These are phyloP conservation scores for Syrphus vitripennis DNA, from an alignment of 2,888 invertebrate species.

Conservation along the genomic window DNA sequence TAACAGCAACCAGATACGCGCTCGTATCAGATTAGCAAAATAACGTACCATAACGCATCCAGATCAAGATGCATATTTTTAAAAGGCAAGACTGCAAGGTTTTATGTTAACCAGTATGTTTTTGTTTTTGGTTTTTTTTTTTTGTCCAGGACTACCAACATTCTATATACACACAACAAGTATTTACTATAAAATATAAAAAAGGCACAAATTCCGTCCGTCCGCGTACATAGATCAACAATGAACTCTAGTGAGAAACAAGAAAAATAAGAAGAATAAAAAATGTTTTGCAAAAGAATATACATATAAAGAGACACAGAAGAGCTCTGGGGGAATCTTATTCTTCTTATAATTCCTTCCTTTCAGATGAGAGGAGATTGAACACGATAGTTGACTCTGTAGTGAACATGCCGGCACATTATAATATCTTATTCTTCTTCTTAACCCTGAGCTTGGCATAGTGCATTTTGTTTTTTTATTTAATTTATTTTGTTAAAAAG, in stretches of 20 bases:
- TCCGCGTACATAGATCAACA: slow-evolving; percentile 38
- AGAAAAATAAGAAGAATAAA: slow-evolving; percentile 22
- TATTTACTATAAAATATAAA: not conserved
- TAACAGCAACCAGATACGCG: slow-evolving; percentile 52
- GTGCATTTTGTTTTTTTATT: slow-evolving; percentile 14
- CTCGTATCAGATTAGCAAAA: slow-evolving; percentile 54
- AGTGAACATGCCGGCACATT: slow-evolving; percentile 67
- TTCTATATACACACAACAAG: slow-evolving; percentile 1
- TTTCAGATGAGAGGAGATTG: slow-evolving; percentile 43
- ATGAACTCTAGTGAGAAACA: slow-evolving; percentile 11
- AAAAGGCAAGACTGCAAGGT: slow-evolving; percentile 4
- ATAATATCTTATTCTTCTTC: slow-evolving; percentile 69
- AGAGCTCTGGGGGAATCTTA: slow-evolving; percentile 24
- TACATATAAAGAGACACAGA: slow-evolving; percentile 18
- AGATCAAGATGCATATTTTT: slow-evolving; percentile 48
- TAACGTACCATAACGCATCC: slow-evolving; percentile 59
- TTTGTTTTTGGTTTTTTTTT: not conserved
- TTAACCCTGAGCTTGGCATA: slow-evolving; percentile 24
- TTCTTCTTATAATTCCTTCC: slow-evolving; percentile 14
- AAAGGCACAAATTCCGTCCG: slow-evolving; percentile 12
- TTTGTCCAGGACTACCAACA: slow-evolving; percentile 25
- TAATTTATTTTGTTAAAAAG: not conserved
- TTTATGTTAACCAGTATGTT: slow-evolving; percentile 16
- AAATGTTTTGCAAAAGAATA: slow-evolving; percentile 33
- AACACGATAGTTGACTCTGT: slow-evolving; percentile 66